Evolutionary conservation across 2,113 vertebrate genomes (phyloP), one percentile per base, ranked within the genome.

Genomic region (Sakesphorus luctuosus): DNA sequence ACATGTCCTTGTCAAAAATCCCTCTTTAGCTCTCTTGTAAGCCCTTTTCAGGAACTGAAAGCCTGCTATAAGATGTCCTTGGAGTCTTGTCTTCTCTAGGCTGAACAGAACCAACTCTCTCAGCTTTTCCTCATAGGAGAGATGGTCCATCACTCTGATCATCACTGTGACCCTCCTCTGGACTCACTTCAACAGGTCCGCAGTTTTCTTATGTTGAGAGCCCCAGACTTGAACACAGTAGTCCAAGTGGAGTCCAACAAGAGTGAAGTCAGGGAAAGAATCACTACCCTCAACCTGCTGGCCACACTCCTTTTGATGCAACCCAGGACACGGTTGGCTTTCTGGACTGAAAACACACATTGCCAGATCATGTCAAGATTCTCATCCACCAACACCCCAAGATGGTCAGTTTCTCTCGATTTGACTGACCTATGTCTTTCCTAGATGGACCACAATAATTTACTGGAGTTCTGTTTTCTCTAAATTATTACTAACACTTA

Each of bases 321-420:
- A 31, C 31, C 7, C 14, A 46, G 14, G 63, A 24, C 9, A 33
- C 5, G 10, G 20, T 44, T 46, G 63, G 29, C 29, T 66, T 65
- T 44, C 40, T 33, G 40, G 29, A 29, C 40, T 66, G 20, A 29
- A 44, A 66, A 10, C 40, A 44, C 40, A 33, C 31, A 44, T 11
- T 44, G 21, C 3, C 0, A 0, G 19, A 7, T 29, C 29, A 62
- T 31, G 15, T 55, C 25, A 62, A 62, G 3, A 7, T 83, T 55
- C 47, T 62, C 25, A 31, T 16, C 11, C n/a, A 76, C 47, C 55
- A 76, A 12, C 13, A 62, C 4, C 6, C 16, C 28, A 40, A 49
- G 8, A 74, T 4, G 1, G 14, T 8, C 8, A n/a, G 4, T 81
- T 84, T 84, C 5, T 69, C 19, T 74, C 43, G 4, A 50, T 87